Evolutionary conservation across 2,113 vertebrate species (phyloP).

Genomic region (Chamaetylas fuelleborni): DNA sequence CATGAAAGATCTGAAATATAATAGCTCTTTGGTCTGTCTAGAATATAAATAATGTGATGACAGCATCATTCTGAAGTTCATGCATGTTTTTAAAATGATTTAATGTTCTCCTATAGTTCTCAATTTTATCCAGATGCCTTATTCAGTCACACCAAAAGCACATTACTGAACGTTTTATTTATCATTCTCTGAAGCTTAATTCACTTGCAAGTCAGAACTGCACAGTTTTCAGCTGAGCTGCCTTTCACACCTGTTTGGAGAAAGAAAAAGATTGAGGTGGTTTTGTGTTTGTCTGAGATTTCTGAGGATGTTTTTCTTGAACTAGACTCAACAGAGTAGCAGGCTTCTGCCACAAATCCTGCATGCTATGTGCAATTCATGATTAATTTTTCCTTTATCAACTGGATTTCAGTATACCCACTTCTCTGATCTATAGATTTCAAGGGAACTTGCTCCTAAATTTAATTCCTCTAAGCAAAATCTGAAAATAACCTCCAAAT

Average conservation of each 20-base stretch:
- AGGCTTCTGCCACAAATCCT: not conserved
- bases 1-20: constrained; percentile 16
- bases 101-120: not conserved
- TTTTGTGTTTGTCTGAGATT: not conserved
- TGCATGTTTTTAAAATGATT: constrained; percentile 32
- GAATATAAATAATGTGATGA: constrained; percentile 18
- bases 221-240: not conserved
- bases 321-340: not conserved
- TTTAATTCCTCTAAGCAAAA: not conserved
- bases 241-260: not conserved
- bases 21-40: not conserved
- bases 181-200: not conserved
- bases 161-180: constrained; percentile 12
- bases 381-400: not conserved
- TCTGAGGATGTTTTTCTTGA: not conserved
- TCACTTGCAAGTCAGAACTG: not conserved
- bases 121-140: constrained; percentile 14
- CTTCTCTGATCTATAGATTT: not conserved
- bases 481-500: not conserved
- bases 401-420: not conserved
- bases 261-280: not conserved
- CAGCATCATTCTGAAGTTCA: constrained; percentile 35
- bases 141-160: constrained; percentile 19
- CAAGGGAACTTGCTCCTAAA: not conserved
- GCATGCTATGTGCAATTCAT: not conserved